A percentile compares a stretch with the other conserved stretches of the same genome.
Evolutionary conservation across 1,140 invertebrate species (phyloP).

Genomic region (Andrena cerasifolii): DNA sequence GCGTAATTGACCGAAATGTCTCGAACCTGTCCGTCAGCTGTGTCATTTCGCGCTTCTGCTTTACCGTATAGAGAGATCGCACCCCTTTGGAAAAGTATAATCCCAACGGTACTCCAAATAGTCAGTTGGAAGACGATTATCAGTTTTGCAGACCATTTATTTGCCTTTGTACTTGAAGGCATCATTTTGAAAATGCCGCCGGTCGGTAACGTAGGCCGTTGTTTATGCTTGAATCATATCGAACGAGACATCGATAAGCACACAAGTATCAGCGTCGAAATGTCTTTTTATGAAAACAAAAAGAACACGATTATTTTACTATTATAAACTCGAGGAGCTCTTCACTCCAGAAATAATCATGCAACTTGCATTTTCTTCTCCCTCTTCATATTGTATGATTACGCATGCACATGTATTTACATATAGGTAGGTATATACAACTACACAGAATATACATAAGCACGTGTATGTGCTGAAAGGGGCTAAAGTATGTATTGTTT

Average conservation of each 20-base stretch:
- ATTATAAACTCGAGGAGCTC: background rate
- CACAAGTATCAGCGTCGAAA: background rate
- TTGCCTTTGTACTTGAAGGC: slow-evolving; percentile 63
- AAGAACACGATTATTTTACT: background rate
- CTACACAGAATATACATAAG: too few species aligned
- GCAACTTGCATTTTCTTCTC: background rate
- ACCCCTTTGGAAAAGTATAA: slow-evolving; percentile 71
- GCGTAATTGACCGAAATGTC: slow-evolving; percentile 10
- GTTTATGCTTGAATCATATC: slow-evolving; percentile 21
- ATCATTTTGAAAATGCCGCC: slow-evolving; percentile 44
- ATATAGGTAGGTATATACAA: too few species aligned
- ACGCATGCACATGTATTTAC: too few species aligned
- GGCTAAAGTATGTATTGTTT: background rate
- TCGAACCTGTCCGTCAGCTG: slow-evolving; percentile 29
- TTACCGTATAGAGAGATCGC: slow-evolving; percentile 43
- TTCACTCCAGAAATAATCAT: background rate
- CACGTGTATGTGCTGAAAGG: background rate
- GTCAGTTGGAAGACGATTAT: slow-evolving; percentile 70
- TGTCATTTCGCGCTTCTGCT: slow-evolving; percentile 20
- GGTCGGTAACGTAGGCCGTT: background rate
- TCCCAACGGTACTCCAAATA: slow-evolving; percentile 70
- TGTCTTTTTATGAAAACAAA: background rate
- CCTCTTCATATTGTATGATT: too few species aligned
- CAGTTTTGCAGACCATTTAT: slow-evolving; percentile 72
- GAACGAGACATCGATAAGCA: slow-evolving; percentile 2